Evolutionary conservation across 1,140 invertebrate genomes (phyloP).

Genomic region (Sminthurinus signatus): DNA sequence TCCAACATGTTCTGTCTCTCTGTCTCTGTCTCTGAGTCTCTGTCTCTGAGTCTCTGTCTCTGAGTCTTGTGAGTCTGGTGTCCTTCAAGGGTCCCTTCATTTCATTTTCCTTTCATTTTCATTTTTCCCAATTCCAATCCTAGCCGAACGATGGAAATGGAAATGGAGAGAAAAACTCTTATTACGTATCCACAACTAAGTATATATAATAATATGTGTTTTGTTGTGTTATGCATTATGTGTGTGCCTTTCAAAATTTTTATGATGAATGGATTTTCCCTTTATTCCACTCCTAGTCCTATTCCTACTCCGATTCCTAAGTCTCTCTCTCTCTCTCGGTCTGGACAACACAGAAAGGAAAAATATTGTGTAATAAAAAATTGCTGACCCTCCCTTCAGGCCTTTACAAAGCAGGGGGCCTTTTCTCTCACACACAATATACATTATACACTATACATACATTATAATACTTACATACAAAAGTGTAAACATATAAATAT

Average conservation of each 20-base stretch:
- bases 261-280: slow-evolving; percentile 33
- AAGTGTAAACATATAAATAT: too few relatives aligned
- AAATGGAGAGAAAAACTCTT: too few relatives aligned
- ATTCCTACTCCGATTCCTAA: too few relatives aligned
- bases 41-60: neutral
- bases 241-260: slow-evolving; percentile 30
- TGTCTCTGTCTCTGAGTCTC: too few relatives aligned
- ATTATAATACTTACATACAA: neutral
- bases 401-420: slow-evolving; percentile 20
- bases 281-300: neutral
- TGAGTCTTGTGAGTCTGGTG: neutral
- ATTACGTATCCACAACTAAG: too few relatives aligned
- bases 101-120: neutral
- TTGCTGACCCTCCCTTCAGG: slow-evolving; percentile 26
- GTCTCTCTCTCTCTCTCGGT: slow-evolving; percentile 1
- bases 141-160: too few relatives aligned
- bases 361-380: slow-evolving; percentile 28
- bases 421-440: slow-evolving; percentile 11
- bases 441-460: too few relatives aligned
- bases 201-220: too few relatives aligned
- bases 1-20: too few relatives aligned
- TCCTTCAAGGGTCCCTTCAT: neutral
- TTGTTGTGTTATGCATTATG: neutral
- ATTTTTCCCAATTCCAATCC: too few relatives aligned
- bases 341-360: slow-evolving; percentile 10